Percentiles rank a stretch among this genome's conserved stretches.
phyloP scores from a whole-genome alignment of 1,140 invertebrate species.

The Bactericera cockerelli region DNA sequence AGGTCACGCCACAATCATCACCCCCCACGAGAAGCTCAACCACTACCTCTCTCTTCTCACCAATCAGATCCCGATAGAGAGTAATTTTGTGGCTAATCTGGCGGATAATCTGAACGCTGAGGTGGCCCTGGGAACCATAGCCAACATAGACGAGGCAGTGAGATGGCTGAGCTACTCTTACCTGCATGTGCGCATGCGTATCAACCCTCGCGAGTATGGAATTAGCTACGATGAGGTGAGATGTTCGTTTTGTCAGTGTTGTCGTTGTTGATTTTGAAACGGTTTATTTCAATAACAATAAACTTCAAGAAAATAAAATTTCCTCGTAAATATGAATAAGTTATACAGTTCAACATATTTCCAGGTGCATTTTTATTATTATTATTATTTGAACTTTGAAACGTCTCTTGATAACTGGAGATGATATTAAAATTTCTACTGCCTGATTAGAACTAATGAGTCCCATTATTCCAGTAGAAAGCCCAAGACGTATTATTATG shows the following conservation, averaged over 20 bases:
- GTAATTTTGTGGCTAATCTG: conserved; percentile 81
- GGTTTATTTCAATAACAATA: neutral
- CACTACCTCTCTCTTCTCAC: conserved; percentile 90
- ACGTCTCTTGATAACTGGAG: too few relatives aligned
- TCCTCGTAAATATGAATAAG: too few relatives aligned
- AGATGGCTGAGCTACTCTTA: conserved; percentile 98
- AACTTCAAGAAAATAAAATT: too few relatives aligned
- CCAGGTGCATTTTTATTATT: too few relatives aligned
- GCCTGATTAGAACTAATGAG: too few relatives aligned
- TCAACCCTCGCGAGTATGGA: conserved; percentile 86
- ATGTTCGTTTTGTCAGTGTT: too few relatives aligned
- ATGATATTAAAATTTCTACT: too few relatives aligned
- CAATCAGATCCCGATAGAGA: conserved; percentile 96
- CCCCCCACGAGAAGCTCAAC: conserved; percentile 75
- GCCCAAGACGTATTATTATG: too few relatives aligned
- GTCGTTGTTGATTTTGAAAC: conserved; percentile 13
- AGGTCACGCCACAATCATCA: conserved; percentile 90
- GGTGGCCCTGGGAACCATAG: conserved; percentile 83
- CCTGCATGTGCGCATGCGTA: conserved; percentile 80
- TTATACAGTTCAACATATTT: too few relatives aligned
- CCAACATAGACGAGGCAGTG: conserved; percentile 88
- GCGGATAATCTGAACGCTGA: conserved; percentile 98
- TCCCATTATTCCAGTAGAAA: too few relatives aligned
- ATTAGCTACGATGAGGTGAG: conserved; percentile 50
- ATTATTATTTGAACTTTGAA: too few relatives aligned